Conservation (phyloP, 2,113 vertebrate species). For the Agapornis roseicollis region DNA sequence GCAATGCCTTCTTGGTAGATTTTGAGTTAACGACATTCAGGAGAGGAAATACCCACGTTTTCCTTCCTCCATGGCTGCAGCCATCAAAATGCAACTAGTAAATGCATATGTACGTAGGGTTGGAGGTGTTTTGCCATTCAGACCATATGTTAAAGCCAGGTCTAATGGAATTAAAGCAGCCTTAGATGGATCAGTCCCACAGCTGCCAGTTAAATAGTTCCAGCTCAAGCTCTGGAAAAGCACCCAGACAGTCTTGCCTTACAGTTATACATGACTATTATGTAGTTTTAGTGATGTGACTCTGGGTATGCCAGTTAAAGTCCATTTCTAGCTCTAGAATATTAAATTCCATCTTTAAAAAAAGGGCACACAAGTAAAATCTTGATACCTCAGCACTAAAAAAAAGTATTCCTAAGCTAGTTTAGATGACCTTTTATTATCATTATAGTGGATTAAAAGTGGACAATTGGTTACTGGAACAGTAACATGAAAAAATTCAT, state of each 20-base stretch:
- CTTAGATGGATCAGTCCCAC: not conserved
- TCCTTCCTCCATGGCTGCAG: not conserved
- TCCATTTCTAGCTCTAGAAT: not conserved
- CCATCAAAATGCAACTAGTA: not conserved
- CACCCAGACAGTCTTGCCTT: not conserved
- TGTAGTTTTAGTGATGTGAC: not conserved
- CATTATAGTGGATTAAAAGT: not conserved
- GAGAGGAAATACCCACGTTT: not conserved
- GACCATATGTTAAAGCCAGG: not conserved
- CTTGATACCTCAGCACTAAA: not conserved
- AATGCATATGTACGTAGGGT: accelerated
- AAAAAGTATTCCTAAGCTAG: not conserved
- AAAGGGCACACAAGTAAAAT: not conserved
- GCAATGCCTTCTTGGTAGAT: not conserved
- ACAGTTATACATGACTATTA: not conserved
- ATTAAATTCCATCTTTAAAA: not conserved
- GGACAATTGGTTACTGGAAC: not conserved
- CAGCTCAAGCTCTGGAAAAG: not conserved
- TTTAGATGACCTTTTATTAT: not conserved
- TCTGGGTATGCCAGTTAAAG: not conserved
- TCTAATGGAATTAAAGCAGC: not conserved
- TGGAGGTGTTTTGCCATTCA: not conserved
- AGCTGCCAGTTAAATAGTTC: not conserved
- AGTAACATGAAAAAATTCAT: not conserved
- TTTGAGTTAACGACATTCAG: not conserved